These are phyloP conservation scores for Poecilia picta DNA, from an alignment of 2,797 vertebrate genomes.

Conservation along the genomic window DNA sequence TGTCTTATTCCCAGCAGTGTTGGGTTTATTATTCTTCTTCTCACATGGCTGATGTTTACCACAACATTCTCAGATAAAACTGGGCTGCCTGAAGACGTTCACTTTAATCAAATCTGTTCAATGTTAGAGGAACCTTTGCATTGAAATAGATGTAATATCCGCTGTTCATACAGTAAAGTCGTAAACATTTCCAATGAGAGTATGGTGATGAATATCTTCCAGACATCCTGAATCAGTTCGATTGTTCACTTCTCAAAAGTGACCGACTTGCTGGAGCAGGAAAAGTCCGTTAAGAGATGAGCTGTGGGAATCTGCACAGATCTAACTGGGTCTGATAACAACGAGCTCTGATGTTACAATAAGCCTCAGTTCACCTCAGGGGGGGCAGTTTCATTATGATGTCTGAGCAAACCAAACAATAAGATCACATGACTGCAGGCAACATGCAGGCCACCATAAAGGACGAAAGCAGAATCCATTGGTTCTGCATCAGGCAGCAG, in stretches of 20 bases:
- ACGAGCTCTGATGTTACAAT: constrained; percentile 10
- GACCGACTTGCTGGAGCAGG: background rate
- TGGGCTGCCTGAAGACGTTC: background rate
- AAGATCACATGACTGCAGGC: background rate
- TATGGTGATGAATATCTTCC: constrained; percentile 28
- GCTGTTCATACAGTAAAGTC: constrained; percentile 31
- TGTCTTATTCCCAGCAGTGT: background rate
- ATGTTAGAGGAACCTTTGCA: constrained; percentile 11
- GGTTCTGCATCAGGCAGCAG: background rate
- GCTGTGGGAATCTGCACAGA: constrained; percentile 4
- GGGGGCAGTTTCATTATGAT: constrained; percentile 48
- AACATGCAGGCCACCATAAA: background rate
- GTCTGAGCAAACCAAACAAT: constrained; percentile 39
- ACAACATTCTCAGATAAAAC: constrained; percentile 8
- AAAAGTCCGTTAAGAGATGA: constrained; percentile 27
- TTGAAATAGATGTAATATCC: constrained; percentile 45
- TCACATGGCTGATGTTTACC: background rate
- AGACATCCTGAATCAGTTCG: constrained; percentile 38
- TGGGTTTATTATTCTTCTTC: constrained; percentile 15
- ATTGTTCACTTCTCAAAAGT: constrained; percentile 27
- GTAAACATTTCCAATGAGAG: constrained; percentile 42
- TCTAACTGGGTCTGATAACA: constrained; percentile 1
- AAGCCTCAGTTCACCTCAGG: constrained; percentile 12
- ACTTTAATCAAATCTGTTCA: constrained; percentile 16
- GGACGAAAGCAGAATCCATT: background rate